Percentiles rank a stretch among this genome's conserved stretches.
These are phyloP conservation scores for Athripsodes cinereus DNA, from an alignment of 2,888 invertebrate species.

Conservation along the genomic window DNA sequence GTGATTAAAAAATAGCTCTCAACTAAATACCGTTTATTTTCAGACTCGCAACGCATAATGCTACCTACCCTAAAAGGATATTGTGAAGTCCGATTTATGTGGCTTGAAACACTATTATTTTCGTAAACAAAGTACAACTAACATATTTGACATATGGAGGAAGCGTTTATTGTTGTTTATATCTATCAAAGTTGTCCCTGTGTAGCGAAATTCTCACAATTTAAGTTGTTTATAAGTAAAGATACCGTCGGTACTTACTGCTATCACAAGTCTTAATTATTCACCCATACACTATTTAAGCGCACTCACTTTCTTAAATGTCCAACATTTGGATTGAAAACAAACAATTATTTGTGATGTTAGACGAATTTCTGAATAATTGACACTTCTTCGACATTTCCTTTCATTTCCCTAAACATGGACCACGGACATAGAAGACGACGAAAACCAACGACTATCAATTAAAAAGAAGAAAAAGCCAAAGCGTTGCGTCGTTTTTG, in stretches of 20 bases:
- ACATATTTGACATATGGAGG: not conserved
- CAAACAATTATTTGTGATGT: not conserved
- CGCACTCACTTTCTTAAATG: not conserved
- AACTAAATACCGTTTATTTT: not conserved
- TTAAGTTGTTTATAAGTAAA: not conserved
- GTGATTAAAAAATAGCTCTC: not conserved
- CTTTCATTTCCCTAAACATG: slow-evolving; percentile 2
- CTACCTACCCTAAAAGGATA: not conserved
- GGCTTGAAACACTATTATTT: not conserved
- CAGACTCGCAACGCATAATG: not conserved
- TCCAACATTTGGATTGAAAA: not conserved
- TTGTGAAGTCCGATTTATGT: not conserved
- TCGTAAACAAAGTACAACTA: not conserved
- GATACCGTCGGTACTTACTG: not conserved
- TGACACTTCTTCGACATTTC: slow-evolving; percentile 1
- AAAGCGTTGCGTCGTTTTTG: slow-evolving; percentile 1
- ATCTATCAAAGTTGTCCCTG: not conserved
- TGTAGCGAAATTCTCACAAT: not conserved
- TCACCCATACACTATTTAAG: not conserved
- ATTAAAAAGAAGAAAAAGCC: not conserved
- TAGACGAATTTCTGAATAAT: not conserved
- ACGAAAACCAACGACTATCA: slow-evolving; percentile 1
- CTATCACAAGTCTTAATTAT: not conserved
- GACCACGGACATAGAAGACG: slow-evolving; percentile 1
- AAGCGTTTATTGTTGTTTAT: not conserved